Evolutionary conservation across 2,797 vertebrate genomes (phyloP).

Genomic region (Protosalanx chinensis): DNA sequence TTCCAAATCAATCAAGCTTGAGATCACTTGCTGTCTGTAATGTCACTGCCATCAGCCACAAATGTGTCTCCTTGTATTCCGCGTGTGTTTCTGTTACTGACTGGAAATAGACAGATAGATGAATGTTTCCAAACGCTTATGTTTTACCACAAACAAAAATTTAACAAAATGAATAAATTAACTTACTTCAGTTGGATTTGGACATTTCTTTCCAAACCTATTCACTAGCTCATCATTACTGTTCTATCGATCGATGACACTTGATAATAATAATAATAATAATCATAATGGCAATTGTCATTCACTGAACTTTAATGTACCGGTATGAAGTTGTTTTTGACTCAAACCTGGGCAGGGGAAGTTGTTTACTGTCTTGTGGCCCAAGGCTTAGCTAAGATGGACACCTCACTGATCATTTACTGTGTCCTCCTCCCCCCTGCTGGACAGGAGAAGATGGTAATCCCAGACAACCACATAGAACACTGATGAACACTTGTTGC

Average conservation of each 20-base stretch:
- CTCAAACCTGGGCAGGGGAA: background rate
- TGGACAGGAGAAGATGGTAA: slow-evolving; percentile 27
- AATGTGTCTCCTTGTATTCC: slow-evolving; percentile 5
- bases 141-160: slow-evolving; percentile 9
- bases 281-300: background rate
- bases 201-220: too few relatives aligned
- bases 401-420: slow-evolving; percentile 32
- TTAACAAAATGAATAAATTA: slow-evolving; percentile 11
- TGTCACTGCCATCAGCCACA: background rate
- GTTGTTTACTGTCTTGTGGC: slow-evolving; percentile 7
- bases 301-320: background rate
- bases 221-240: background rate
- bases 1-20: background rate
- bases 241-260: background rate
- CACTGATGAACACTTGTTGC: background rate
- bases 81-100: slow-evolving; percentile 18
- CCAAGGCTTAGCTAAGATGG: slow-evolving; percentile 22
- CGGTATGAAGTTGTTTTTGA: background rate
- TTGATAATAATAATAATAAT: background rate
- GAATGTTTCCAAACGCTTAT: background rate
- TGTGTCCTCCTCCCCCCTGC: slow-evolving; percentile 39
- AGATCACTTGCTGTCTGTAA: background rate
- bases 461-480: too few relatives aligned
- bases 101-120: background rate
- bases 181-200: background rate